phyloP scores from a whole-genome alignment of 2,797 vertebrate species.

The Molossus molossus region DNA sequence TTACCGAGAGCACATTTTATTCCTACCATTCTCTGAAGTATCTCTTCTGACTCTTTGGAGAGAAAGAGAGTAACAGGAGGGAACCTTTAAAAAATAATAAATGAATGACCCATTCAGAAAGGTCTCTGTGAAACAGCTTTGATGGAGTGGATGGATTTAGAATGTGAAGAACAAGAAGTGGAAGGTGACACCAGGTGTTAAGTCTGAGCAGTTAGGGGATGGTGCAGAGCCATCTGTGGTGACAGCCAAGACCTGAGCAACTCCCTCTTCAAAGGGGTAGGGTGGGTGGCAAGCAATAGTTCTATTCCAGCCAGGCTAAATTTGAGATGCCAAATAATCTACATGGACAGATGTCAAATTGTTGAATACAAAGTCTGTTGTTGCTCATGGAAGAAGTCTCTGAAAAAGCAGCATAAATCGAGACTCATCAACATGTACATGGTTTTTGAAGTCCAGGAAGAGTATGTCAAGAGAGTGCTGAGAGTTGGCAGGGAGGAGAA shows the following conservation, averaged over 20 bases:
- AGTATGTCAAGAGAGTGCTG: neutral
- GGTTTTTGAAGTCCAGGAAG: neutral
- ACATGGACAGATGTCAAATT: neutral
- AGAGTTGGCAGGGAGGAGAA: neutral
- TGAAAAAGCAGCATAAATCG: neutral
- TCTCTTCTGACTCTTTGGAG: neutral
- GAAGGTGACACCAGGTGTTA: neutral
- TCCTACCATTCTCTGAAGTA: neutral
- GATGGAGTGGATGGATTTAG: neutral
- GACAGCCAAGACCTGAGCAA: neutral
- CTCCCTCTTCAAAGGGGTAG: neutral
- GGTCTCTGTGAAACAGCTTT: neutral
- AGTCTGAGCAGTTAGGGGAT: neutral
- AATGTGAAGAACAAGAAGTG: neutral
- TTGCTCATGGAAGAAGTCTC: neutral
- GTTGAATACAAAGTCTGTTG: neutral
- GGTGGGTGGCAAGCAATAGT: neutral
- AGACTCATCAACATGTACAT: neutral
- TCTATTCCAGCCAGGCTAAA: neutral
- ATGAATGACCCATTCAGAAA: neutral
- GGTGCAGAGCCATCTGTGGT: rapidly evolving
- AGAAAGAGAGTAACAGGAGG: neutral
- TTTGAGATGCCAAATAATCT: neutral
- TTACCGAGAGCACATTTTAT: neutral
- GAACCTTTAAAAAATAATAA: neutral